Percentiles rank a stretch among this genome's conserved stretches.
These are phyloP conservation scores for Phyllostomus discolor DNA, from an alignment of 2,113 vertebrate genomes.

Conservation along the genomic window DNA sequence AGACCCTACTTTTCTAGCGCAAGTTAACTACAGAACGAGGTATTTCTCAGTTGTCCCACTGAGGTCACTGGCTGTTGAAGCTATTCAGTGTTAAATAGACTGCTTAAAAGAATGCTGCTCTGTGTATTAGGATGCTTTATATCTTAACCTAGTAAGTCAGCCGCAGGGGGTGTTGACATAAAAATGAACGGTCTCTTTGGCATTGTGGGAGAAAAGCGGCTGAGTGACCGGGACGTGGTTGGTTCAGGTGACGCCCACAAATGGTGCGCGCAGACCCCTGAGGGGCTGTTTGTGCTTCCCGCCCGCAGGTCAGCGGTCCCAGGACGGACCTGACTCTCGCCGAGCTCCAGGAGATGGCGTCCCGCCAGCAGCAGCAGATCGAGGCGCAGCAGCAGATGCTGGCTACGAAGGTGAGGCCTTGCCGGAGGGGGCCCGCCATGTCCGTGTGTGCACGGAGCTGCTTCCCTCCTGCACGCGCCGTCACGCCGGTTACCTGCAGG, in stretches of 20 bases:
- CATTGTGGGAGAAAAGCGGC: neutral
- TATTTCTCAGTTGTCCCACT: neutral
- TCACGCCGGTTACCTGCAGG: neutral
- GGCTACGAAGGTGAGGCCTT: slow-evolving; percentile 88
- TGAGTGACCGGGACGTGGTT: neutral
- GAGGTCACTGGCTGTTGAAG: neutral
- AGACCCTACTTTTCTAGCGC: neutral
- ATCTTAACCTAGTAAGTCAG: neutral
- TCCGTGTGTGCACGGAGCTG: accelerated
- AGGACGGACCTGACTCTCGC: slow-evolving; percentile 96
- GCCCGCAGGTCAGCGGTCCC: slow-evolving; percentile 85
- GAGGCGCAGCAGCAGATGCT: slow-evolving; percentile 94
- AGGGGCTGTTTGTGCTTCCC: slow-evolving; percentile 8
- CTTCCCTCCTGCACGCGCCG: accelerated
- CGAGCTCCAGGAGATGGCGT: slow-evolving; percentile 97
- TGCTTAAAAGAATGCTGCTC: neutral
- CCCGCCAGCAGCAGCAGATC: slow-evolving; percentile 97
- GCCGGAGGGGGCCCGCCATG: neutral
- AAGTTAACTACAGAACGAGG: neutral
- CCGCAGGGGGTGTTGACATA: neutral
- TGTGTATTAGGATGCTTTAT: neutral
- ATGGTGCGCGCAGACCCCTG: neutral
- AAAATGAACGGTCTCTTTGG: neutral
- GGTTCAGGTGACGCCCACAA: neutral
- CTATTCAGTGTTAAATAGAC: neutral